Percentiles rank a stretch among this genome's conserved stretches.
Evolutionary conservation across 2,888 invertebrate genomes (phyloP).

Genomic region (Lampropteryx suffumata): DNA sequence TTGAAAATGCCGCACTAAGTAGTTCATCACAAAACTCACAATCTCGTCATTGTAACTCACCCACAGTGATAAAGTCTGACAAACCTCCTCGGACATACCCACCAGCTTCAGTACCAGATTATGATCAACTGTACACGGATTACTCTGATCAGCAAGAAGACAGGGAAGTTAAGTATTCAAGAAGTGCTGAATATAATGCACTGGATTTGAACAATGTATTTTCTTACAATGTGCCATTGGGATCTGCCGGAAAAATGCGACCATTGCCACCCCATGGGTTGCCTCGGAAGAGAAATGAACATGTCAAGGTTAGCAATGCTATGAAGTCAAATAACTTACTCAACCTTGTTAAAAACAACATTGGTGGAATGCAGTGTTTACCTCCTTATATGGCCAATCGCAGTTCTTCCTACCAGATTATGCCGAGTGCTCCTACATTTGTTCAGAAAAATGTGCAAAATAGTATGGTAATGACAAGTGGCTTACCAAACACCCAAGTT

Average conservation of each 20-base stretch:
- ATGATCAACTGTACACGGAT: constrained; percentile 62
- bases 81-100: constrained; percentile 62
- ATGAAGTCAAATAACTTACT: constrained; percentile 63
- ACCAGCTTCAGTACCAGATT: constrained; percentile 50
- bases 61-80: constrained; percentile 60
- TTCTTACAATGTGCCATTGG: constrained; percentile 54
- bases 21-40: constrained; percentile 38
- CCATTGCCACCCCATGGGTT: constrained; percentile 42
- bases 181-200: constrained; percentile 69
- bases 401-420: constrained; percentile 36
- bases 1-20: constrained; percentile 49
- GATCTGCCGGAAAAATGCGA: constrained; percentile 50
- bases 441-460: constrained; percentile 75
- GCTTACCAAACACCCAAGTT: constrained; percentile 52
- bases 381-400: constrained; percentile 52
- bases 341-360: constrained; percentile 61
- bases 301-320: constrained; percentile 57
- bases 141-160: constrained; percentile 69
- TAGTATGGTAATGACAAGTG: constrained; percentile 70
- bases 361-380: constrained; percentile 51
- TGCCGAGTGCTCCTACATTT: constrained; percentile 64
- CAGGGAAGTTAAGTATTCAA: constrained; percentile 71
- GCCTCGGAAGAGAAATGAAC: constrained; percentile 54
- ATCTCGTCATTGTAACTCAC: constrained; percentile 46
- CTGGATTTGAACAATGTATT: constrained; percentile 56